Percentiles rank a stretch among this genome's conserved stretches.
Conservation (phyloP, 2,888 invertebrate species). For the Agonopterix alstromeriana region DNA sequence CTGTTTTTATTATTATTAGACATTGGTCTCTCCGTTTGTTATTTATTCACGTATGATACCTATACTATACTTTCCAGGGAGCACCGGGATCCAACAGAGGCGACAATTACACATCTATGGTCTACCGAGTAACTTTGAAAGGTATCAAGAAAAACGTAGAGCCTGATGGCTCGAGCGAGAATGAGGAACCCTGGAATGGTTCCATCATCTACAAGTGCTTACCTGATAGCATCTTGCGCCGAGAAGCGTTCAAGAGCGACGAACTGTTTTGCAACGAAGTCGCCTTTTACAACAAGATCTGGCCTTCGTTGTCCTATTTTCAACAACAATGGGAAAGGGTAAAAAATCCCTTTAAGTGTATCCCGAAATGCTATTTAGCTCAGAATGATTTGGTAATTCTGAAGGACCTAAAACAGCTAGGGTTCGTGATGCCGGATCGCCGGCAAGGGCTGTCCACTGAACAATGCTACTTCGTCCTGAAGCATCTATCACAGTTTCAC, state of each 20-base stretch:
- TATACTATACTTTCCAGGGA: conserved; percentile 51
- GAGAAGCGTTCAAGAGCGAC: conserved; percentile 85
- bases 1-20: too few species aligned
- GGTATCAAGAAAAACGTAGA: conserved; percentile 55
- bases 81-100: conserved; percentile 84
- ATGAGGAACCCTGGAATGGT: conserved; percentile 76
- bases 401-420: conserved; percentile 78
- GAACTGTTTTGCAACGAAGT: conserved; percentile 83
- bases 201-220: conserved; percentile 84
- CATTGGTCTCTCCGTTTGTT: neutral
- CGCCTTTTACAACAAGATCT: conserved; percentile 82
- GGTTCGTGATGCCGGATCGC: conserved; percentile 80
- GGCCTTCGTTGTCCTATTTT: conserved; percentile 79
- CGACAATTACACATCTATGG: conserved; percentile 85
- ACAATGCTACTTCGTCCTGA: conserved; percentile 77
- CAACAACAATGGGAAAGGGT: conserved; percentile 65
- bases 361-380: conserved; percentile 79
- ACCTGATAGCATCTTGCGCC: conserved; percentile 78
- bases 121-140: conserved; percentile 79
- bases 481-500: conserved; percentile 79
- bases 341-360: conserved; percentile 65
- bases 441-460: conserved; percentile 76
- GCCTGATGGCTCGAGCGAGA: conserved; percentile 37
- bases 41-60: neutral
- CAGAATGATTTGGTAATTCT: conserved; percentile 73